These are phyloP conservation scores for rat (Rattus norvegicus) DNA, from an alignment of 2,113 vertebrate species.

Conservation along the genomic window DNA sequence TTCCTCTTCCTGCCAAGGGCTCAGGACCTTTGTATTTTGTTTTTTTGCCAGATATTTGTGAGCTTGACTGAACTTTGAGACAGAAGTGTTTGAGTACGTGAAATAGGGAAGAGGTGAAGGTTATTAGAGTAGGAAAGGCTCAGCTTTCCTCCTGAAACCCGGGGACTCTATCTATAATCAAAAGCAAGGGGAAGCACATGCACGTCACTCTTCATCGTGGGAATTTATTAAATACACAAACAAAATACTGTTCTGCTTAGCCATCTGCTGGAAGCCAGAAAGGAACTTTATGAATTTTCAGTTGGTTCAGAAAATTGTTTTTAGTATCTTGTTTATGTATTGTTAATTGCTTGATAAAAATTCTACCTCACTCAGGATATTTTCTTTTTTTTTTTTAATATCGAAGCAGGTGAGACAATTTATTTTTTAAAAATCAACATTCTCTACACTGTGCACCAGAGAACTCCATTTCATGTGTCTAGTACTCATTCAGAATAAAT, in stretches of 20 bases:
- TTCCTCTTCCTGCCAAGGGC: constrained; percentile 67
- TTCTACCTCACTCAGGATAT: neutral
- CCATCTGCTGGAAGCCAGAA: constrained; percentile 64
- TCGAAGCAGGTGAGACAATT: constrained; percentile 39
- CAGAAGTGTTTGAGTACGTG: constrained; percentile 63
- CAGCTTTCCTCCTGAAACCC: neutral
- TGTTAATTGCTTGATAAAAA: constrained; percentile 59
- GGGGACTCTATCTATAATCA: neutral
- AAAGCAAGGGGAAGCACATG: constrained; percentile 32
- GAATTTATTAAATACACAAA: constrained; percentile 66
- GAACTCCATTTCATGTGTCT: constrained; percentile 34
- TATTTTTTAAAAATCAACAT: neutral
- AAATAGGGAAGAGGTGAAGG: constrained; percentile 74
- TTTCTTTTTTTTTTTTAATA: no score
- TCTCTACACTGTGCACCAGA: constrained; percentile 33
- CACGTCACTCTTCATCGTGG: constrained; percentile 60
- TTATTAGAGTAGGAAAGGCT: constrained; percentile 54
- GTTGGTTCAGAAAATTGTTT: constrained; percentile 69
- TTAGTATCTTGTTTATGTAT: constrained; percentile 58
- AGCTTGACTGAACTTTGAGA: constrained; percentile 73
- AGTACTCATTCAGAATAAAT: constrained; percentile 51
- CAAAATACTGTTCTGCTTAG: constrained; percentile 54
- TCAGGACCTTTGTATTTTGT: constrained; percentile 59
- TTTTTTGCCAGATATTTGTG: constrained; percentile 70
- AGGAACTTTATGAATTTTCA: constrained; percentile 64